These are phyloP conservation scores for Muricea muricata DNA, from an alignment of 92 coral and sea anemone genomes.

Conservation along the genomic window DNA sequence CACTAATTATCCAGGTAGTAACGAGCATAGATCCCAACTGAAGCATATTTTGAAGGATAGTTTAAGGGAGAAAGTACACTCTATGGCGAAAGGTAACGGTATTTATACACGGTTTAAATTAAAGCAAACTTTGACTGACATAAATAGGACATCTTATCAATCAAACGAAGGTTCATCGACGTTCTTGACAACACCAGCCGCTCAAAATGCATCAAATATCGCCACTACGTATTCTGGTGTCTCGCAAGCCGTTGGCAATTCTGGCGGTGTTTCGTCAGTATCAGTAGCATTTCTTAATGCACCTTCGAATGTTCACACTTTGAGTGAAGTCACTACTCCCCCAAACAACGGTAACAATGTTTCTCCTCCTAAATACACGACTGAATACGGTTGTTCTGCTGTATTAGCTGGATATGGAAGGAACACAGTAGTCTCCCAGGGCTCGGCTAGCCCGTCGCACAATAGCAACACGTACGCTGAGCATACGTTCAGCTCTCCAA, in stretches of 20 bases:
- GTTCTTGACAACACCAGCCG: not conserved
- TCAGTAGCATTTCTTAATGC: not conserved
- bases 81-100: not conserved
- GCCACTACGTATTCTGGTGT: not conserved
- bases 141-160: not conserved
- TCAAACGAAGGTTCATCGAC: not conserved
- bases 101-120: slow-evolving; percentile 27
- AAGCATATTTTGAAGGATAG: not conserved
- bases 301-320: not conserved
- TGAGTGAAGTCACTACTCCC: not conserved
- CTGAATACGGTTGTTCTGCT: not conserved
- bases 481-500: not conserved
- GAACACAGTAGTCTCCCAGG: not conserved
- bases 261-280: not conserved
- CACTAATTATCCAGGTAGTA: not conserved
- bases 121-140: not conserved
- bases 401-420: slow-evolving; percentile 5
- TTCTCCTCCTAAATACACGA: not conserved
- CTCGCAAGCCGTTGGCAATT: not conserved
- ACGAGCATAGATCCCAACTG: not conserved
- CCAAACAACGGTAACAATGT: not conserved
- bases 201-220: not conserved
- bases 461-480: not conserved
- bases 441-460: not conserved
- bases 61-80: not conserved